These are phyloP conservation scores for Laupala kohalensis DNA, from an alignment of 1,140 invertebrate species.

Conservation along the genomic window DNA sequence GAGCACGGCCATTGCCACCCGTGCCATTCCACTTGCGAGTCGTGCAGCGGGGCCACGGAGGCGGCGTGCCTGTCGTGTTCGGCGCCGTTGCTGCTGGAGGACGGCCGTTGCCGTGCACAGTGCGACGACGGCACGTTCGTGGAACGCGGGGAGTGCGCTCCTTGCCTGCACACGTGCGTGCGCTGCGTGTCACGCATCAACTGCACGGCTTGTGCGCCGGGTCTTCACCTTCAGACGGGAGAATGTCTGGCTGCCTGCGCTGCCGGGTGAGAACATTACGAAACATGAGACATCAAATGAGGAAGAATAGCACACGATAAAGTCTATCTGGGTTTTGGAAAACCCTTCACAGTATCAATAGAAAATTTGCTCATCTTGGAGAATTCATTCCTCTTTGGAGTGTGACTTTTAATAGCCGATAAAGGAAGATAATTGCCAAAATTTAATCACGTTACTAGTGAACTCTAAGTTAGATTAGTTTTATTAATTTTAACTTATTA, in stretches of 20 bases:
- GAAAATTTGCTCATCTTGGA: no score
- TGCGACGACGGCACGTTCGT: constrained; percentile 58
- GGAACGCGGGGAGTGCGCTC: constrained; percentile 48
- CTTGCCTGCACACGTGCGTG: constrained; percentile 62
- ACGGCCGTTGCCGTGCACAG: constrained; percentile 48
- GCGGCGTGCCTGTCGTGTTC: constrained; percentile 53
- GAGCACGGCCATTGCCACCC: constrained; percentile 49
- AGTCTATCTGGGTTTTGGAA: no score
- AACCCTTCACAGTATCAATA: no score
- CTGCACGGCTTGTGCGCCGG: constrained; percentile 59
- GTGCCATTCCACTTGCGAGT: constrained; percentile 56
- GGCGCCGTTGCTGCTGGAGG: constrained; percentile 48
- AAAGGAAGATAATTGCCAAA: no score
- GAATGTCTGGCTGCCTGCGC: constrained; percentile 50
- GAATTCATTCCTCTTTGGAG: no score
- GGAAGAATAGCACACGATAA: no score
- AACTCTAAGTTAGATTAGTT: no score
- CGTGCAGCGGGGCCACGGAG: constrained; percentile 52
- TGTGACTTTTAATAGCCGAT: no score
- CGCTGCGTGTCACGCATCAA: constrained; percentile 61
- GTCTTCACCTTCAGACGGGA: constrained; percentile 60
- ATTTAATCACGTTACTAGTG: no score
- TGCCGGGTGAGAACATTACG: constrained; percentile 21
- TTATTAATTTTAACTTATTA: no score
- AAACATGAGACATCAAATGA: no score